Evolutionary conservation across 2,888 invertebrate genomes (phyloP), one percentile per base, ranked within the genome.

Genomic region (Mimumesa dahlbomi): DNA sequence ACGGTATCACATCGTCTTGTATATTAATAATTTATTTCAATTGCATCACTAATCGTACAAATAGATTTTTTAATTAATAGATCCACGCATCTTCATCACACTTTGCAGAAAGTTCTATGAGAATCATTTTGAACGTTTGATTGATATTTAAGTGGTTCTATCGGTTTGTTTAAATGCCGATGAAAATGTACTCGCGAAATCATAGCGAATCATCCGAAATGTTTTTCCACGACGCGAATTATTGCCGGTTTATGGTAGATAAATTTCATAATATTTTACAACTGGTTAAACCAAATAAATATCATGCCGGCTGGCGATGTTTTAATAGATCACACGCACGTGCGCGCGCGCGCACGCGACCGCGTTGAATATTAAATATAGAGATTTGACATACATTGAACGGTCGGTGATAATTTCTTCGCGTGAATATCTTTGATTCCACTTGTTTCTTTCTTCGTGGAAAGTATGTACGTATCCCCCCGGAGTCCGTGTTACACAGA

Each of bases 281-380:
- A 25, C n/a, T 52, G 42, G 42, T 62, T 53, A 54, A 69, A 58
- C 45, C 69, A 69, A 68, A 69, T 71, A 71, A 71, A 69, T 69
- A 59, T 53, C 58, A 11, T 11, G 21, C 50, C 48, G 62, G 57
- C 36, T 11, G 14, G 54, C 45, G 36, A 42, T 31, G 2, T 49
- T n/a, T 34, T n/a, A n/a, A 36, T n/a, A n/a, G n/a, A n/a, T n/a
- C n/a, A n/a, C n/a, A n/a, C n/a, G n/a, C n/a, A n/a, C n/a, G n/a
- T n/a, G n/a, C n/a, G n/a, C n/a, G n/a, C n/a, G n/a, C n/a, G n/a
- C n/a, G n/a, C n/a, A n/a, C n/a, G 18, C 14, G 34, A 19, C 36
- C n/a, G 29, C 19, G 29, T 13, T 38, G 16, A 38, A 65, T 61
- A 69, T 71, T 71, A 69, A 71, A 69, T 69, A 69, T 63, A 69